A percentile compares a stretch with the other conserved stretches of the same genome.
Evolutionary conservation across 2,797 vertebrate species (phyloP).

Genomic region (Muscicapa striata): DNA sequence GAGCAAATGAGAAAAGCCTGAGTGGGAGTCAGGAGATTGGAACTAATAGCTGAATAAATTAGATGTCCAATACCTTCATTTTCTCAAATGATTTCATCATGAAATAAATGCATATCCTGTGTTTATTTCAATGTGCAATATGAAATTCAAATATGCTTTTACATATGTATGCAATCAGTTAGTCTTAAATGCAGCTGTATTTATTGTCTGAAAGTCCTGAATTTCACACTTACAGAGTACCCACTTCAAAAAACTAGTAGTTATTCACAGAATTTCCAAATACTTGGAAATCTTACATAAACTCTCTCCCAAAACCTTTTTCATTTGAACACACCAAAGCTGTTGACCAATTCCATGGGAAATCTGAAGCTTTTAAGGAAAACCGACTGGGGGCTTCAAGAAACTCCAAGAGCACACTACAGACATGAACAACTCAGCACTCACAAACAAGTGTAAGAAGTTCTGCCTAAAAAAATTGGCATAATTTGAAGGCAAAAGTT

Average conservation of each 20-base stretch:
- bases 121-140: slow-evolving; percentile 43
- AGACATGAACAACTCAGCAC: background rate
- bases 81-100: slow-evolving; percentile 29
- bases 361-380: background rate
- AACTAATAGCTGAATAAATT: slow-evolving; percentile 54
- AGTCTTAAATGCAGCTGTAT: slow-evolving; percentile 54
- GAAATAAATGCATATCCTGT: slow-evolving; percentile 56
- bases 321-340: background rate
- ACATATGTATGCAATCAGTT: slow-evolving; percentile 73
- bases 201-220: slow-evolving; percentile 48
- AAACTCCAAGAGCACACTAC: background rate
- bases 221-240: background rate
- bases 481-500: background rate
- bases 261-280: background rate
- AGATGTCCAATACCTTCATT: slow-evolving; percentile 41
- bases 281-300: background rate
- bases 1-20: slow-evolving; percentile 27
- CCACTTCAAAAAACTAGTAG: background rate
- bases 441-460: background rate
- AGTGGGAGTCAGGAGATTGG: slow-evolving; percentile 31
- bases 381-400: background rate
- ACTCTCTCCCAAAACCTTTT: background rate
- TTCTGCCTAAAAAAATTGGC: background rate
- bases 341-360: background rate
- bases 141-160: slow-evolving; percentile 68